Evolutionary conservation across 2,797 vertebrate species (phyloP).

Genomic region (Rhyacichthys aspro): DNA sequence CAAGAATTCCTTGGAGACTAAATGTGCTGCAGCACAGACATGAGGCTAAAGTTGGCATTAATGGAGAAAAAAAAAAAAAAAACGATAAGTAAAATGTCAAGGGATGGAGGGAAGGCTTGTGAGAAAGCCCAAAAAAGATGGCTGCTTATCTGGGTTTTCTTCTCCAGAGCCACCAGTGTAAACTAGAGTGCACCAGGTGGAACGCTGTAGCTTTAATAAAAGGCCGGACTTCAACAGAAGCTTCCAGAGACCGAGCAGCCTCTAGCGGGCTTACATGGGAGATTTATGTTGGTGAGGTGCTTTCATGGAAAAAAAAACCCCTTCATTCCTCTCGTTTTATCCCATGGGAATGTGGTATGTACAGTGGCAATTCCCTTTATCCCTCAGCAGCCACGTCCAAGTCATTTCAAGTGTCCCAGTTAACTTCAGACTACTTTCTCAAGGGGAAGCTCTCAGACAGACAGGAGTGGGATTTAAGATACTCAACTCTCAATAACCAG

Average conservation of each 20-base stretch:
- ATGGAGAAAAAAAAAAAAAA: neutral
- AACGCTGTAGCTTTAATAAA: constrained; percentile 14
- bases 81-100: neutral
- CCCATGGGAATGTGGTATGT: constrained; percentile 33
- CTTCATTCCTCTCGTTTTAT: constrained; percentile 30
- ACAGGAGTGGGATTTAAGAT: constrained; percentile 34
- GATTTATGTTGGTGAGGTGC: constrained; percentile 31
- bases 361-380: constrained; percentile 44
- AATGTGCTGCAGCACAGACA: too few relatives aligned
- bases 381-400: too few relatives aligned
- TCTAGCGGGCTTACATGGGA: constrained; percentile 15
- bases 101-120: constrained; percentile 6
- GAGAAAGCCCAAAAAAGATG: constrained; percentile 12
- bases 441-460: constrained; percentile 34
- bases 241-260: constrained; percentile 1
- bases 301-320: constrained; percentile 5
- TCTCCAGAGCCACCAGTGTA: constrained; percentile 6
- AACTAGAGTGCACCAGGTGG: constrained; percentile 14
- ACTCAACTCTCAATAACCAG: constrained; percentile 36
- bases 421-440: constrained; percentile 45
- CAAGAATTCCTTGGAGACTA: constrained; percentile 13
- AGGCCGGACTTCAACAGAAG: constrained; percentile 4
- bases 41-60: constrained; percentile 20
- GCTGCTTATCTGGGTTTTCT: constrained; percentile 4
- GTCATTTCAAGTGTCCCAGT: constrained; percentile 48